Evolutionary conservation across 2,113 vertebrate species (phyloP), one percentile per base, ranked within the genome.

Genomic region (Electrona antarctica): DNA sequence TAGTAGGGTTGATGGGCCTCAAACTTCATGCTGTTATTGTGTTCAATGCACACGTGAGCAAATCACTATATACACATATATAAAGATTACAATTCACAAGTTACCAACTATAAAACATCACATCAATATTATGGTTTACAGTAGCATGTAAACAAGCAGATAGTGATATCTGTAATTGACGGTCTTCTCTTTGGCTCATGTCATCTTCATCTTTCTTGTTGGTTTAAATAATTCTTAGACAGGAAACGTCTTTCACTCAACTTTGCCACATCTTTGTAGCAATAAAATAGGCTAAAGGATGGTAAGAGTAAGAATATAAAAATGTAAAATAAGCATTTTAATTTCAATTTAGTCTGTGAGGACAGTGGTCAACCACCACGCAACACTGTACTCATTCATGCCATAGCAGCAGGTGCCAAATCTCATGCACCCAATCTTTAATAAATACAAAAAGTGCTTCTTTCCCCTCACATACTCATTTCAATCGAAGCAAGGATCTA

Each of bases 331-430:
- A 41, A 41, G 33, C 33, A 41, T 41, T 57, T 57, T 57, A 6
- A 57, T 57, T 57, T 61, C 29, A 54, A 15, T 64, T 69, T 2
- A 55, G 62, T 11, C 45, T 14, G n/a, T 49, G 73, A 70, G 58
- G 60, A 70, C 41, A 11, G 67, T 60, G 54, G 64, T 67, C n/a
- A 67, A 62, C 56, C 76, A 60, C 64, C 67, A 67, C 62, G 70
- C 64, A 60, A 51, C 72, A 74, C 66, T 77, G 55, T n/a, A 69
- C 58, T 60, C 65, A 62, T 71, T 76, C 51, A 66, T 21, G 62
- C 60, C 62, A 71, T 60, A 87, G 82, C 85, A 84, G 78, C 82
- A 72, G 72, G 70, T 64, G 69, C 56, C 51, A 64, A 72, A 76
- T 21, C 56, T 33, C 64, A 70, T 59, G 76, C 73, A 85, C 67